Evolutionary conservation across 2,888 invertebrate genomes (phyloP).

Genomic region (Acronicta aceris): DNA sequence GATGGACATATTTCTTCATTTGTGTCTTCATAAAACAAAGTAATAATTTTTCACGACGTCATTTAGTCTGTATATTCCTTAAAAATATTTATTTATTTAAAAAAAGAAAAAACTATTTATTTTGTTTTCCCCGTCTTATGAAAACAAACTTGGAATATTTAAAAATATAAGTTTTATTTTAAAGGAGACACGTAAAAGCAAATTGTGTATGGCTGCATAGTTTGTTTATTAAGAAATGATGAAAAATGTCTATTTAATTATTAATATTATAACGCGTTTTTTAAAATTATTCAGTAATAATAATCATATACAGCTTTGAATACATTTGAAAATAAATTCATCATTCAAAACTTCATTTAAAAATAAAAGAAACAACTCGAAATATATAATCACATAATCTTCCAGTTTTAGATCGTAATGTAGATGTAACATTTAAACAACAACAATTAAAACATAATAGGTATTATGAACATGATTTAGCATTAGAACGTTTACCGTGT

Average conservation of each 20-base stretch:
- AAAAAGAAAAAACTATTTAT: too few species aligned
- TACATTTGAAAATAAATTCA: not conserved
- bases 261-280: slow-evolving; percentile 6
- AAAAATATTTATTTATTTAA: too few species aligned
- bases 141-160: too few species aligned
- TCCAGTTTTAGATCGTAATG: slow-evolving; percentile 70
- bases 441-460: too few species aligned
- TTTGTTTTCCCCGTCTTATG: too few species aligned
- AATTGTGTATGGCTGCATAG: slow-evolving; percentile 77
- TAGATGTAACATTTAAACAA: not conserved
- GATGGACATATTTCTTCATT: slow-evolving; percentile 58
- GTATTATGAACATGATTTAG: too few species aligned
- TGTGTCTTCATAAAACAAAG: slow-evolving; percentile 33
- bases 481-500: too few species aligned
- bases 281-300: not conserved
- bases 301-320: not conserved
- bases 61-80: too few species aligned
- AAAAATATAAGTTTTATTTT: not conserved
- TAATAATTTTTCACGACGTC: too few species aligned
- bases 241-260: slow-evolving; percentile 63
- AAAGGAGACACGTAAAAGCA: slow-evolving; percentile 41
- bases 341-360: slow-evolving; percentile 9
- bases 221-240: slow-evolving; percentile 46
- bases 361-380: slow-evolving; percentile 30
- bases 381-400: slow-evolving; percentile 80